These are phyloP conservation scores for Eubasilissa regina DNA, from an alignment of 1,140 invertebrate genomes.

Conservation along the genomic window DNA sequence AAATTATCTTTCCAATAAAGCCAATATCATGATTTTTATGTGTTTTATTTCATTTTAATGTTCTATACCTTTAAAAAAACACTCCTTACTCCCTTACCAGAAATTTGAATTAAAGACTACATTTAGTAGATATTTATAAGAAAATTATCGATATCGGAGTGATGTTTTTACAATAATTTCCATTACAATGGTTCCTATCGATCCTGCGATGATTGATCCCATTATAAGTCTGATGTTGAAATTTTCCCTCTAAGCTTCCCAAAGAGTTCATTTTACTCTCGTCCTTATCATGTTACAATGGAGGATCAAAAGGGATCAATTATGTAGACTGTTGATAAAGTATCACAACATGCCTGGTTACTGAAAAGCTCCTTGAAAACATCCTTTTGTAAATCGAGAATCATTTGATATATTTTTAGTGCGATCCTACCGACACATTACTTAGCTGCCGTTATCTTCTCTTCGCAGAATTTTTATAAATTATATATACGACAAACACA, in stretches of 20 bases:
- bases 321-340: constrained; percentile 6
- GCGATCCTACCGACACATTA: background rate
- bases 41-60: no score
- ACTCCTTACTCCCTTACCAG: no score
- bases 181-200: no score
- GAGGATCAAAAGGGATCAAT: constrained; percentile 8
- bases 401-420: background rate
- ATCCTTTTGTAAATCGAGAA: background rate
- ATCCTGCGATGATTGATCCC: no score
- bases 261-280: background rate
- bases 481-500: no score
- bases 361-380: background rate
- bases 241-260: background rate
- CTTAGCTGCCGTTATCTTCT: background rate
- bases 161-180: no score
- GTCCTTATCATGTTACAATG: constrained; percentile 9
- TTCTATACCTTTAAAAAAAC: no score
- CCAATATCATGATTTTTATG: no score
- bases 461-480: background rate
- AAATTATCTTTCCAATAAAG: no score
- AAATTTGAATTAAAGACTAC: no score
- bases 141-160: no score
- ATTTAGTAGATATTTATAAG: no score
- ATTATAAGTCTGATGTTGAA: background rate
- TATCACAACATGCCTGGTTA: background rate